Evolutionary conservation across 2,888 invertebrate genomes (phyloP).

Genomic region (Agrochola macilenta): DNA sequence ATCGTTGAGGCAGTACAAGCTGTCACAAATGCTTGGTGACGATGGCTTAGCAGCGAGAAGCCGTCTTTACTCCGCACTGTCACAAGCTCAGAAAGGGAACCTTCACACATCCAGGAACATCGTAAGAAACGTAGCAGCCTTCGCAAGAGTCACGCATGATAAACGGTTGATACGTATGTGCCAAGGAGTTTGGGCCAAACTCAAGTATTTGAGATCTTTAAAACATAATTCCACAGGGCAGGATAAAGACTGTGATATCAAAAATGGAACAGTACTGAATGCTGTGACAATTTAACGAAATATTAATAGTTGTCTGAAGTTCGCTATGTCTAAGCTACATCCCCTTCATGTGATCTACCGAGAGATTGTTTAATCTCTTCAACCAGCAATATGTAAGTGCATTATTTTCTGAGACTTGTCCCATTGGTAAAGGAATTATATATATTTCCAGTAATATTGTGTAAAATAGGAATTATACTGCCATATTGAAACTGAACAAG

Average conservation of each 20-base stretch:
- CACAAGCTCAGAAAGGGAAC: constrained; percentile 95
- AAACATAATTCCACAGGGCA: constrained; percentile 59
- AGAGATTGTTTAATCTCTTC: constrained; percentile 17
- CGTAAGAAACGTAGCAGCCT: constrained; percentile 85
- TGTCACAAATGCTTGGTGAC: constrained; percentile 96
- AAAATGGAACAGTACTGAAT: constrained; percentile 60
- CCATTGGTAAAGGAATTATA: constrained; percentile 1
- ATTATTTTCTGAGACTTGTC: constrained; percentile 31
- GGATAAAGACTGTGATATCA: constrained; percentile 57
- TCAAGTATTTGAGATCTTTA: constrained; percentile 90
- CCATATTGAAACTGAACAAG: constrained; percentile 21
- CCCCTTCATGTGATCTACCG: neutral
- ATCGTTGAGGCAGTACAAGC: constrained; percentile 94
- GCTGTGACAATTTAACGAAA: constrained; percentile 17
- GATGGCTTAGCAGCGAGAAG: constrained; percentile 95
- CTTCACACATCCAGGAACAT: constrained; percentile 92
- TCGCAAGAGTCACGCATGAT: constrained; percentile 89
- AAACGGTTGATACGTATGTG: constrained; percentile 94
- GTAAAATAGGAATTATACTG: constrained; percentile 23
- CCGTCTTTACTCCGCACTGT: constrained; percentile 96
- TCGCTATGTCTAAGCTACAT: constrained; percentile 8
- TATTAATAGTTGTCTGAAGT: constrained; percentile 9
- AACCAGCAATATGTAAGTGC: constrained; percentile 32
- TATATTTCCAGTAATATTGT: constrained; percentile 17
- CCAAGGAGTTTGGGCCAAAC: constrained; percentile 96